These are phyloP conservation scores for Folsomia manolachei DNA, from an alignment of 2,888 invertebrate species.

Conservation along the genomic window DNA sequence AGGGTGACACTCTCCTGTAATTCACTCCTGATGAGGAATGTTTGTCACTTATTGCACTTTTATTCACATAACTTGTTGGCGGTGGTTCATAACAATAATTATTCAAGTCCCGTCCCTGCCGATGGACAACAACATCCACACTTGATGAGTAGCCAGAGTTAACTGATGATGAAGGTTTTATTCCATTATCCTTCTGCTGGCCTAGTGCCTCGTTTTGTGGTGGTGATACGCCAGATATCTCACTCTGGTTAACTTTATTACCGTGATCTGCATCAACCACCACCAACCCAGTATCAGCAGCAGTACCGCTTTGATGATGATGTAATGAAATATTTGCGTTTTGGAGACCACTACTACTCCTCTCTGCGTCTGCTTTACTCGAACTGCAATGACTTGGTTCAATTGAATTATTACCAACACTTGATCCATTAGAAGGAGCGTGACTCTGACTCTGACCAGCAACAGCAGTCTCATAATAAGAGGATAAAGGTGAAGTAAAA, in stretches of 20 bases:
- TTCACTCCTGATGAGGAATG: neutral
- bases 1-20: neutral
- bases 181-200: conserved; percentile 26
- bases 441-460: neutral
- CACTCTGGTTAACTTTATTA: neutral
- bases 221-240: neutral
- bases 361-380: neutral
- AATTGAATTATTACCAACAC: conserved; percentile 5
- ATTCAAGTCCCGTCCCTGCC: conserved; percentile 22
- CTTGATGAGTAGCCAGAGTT: conserved; percentile 43
- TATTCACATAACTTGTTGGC: neutral
- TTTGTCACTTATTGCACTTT: conserved; percentile 10
- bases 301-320: conserved; percentile 26
- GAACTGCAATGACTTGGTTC: neutral
- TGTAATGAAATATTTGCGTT: conserved; percentile 36
- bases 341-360: conserved; percentile 21
- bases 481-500: conserved; percentile 10
- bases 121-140: conserved; percentile 46
- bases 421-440: neutral
- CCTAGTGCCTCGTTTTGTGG: conserved; percentile 13
- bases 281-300: conserved; percentile 14
- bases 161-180: conserved; percentile 41
- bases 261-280: neutral
- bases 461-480: neutral
- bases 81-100: too few relatives aligned